Evolutionary conservation across 2,888 invertebrate genomes (phyloP).

Genomic region (Diadegma fenestrale): DNA sequence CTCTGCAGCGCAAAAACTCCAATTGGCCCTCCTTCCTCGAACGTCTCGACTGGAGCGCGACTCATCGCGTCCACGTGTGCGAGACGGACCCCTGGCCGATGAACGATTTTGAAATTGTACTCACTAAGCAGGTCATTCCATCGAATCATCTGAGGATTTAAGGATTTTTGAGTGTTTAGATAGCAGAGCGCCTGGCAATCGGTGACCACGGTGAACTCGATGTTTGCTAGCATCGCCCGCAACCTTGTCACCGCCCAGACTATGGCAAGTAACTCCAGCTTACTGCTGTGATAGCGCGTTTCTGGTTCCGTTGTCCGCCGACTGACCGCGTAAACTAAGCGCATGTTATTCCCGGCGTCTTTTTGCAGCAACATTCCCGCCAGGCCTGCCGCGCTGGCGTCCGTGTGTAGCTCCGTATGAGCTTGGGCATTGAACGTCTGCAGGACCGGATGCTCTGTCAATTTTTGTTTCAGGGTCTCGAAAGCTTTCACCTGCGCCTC

Average conservation of each 20-base stretch:
- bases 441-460: slow-evolving; percentile 13
- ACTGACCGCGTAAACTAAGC: slow-evolving; percentile 60
- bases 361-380: slow-evolving; percentile 62
- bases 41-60: not conserved
- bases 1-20: not conserved
- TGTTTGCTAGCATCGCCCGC: not conserved
- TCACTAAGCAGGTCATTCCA: not conserved
- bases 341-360: slow-evolving; percentile 58
- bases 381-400: slow-evolving; percentile 26
- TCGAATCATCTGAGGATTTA: not conserved
- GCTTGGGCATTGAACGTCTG: slow-evolving; percentile 28
- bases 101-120: not conserved
- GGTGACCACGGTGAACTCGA: not conserved
- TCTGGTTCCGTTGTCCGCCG: slow-evolving; percentile 72
- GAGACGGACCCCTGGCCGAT: not conserved
- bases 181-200: not conserved
- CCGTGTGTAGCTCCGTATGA: slow-evolving; percentile 45
- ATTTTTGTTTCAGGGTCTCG: not conserved
- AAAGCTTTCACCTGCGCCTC: not conserved
- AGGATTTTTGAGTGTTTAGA: not conserved
- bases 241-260: not conserved
- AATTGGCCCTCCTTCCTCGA: not conserved
- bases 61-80: not conserved
- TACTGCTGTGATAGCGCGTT: slow-evolving; percentile 65
- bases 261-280: not conserved